Percentiles rank a stretch among this genome's conserved stretches.
Evolutionary conservation across 2,888 invertebrate genomes (phyloP).

Genomic region (Tipula confusa): DNA sequence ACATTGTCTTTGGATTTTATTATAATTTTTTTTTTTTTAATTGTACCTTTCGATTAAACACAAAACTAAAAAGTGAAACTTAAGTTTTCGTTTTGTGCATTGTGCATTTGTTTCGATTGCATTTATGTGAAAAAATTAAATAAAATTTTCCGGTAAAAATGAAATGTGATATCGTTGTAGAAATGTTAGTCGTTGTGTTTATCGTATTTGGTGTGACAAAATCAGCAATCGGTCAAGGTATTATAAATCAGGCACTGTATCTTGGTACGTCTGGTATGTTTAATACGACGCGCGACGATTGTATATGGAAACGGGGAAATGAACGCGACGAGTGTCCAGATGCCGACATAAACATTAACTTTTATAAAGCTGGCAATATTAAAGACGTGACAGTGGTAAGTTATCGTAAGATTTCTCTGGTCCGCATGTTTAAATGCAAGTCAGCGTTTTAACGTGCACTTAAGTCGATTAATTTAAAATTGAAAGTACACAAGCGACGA

Average conservation of each 20-base stretch:
- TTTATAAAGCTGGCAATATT: constrained; percentile 41
- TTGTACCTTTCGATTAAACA: background rate
- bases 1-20: background rate
- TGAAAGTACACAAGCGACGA: background rate
- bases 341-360: constrained; percentile 60
- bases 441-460: background rate
- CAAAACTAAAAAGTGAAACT: background rate
- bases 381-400: constrained; percentile 32
- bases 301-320: constrained; percentile 62
- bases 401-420: too few relatives aligned
- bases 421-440: background rate
- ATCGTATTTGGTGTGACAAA: constrained; percentile 28
- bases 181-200: background rate
- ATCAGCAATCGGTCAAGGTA: constrained; percentile 37
- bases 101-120: background rate
- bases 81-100: background rate
- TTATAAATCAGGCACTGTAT: constrained; percentile 53
- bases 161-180: background rate
- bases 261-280: constrained; percentile 57
- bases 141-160: background rate
- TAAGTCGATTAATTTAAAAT: background rate
- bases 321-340: constrained; percentile 68
- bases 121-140: background rate
- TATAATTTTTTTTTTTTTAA: background rate
- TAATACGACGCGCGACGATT: constrained; percentile 63